Evolutionary conservation across 2,113 vertebrate genomes (phyloP).

Genomic region (Pelecanus crispus): DNA sequence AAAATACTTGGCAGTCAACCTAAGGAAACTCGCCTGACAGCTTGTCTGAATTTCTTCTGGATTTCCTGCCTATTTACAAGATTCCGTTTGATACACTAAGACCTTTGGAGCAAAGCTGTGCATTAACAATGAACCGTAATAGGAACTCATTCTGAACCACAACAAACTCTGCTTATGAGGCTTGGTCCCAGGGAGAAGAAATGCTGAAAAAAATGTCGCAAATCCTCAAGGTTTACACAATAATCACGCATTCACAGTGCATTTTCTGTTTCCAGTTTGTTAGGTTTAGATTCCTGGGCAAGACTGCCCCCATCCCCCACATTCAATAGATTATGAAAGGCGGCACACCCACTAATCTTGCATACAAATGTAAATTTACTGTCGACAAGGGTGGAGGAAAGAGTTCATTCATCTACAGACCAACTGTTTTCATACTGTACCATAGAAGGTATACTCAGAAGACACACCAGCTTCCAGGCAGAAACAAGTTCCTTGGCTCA

Average conservation of each 20-base stretch:
- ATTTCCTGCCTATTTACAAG: conserved; percentile 49
- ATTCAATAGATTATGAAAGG: background rate
- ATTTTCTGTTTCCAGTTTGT: background rate
- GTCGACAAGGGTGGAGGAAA: background rate
- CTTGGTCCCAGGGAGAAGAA: background rate
- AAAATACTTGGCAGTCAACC: conserved; percentile 3
- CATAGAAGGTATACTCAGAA: background rate
- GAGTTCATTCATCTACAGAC: conserved; percentile 7
- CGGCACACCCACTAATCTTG: background rate
- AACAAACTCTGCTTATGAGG: background rate
- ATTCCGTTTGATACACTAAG: conserved; percentile 27
- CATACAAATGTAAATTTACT: conserved; percentile 44
- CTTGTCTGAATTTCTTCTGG: conserved; percentile 35
- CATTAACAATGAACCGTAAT: background rate
- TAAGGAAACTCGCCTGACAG: conserved; percentile 35
- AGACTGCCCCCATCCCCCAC: conserved; percentile 15
- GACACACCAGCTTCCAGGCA: background rate
- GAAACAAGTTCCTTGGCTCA: background rate
- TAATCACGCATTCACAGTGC: background rate
- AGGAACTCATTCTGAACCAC: background rate
- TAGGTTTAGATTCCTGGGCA: background rate
- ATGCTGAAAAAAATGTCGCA: background rate
- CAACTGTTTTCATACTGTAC: background rate
- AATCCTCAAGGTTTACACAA: background rate
- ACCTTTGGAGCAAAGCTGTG: background rate